Evolutionary conservation across 1,140 invertebrate genomes (phyloP).

Genomic region (Tetramorium alpestre): DNA sequence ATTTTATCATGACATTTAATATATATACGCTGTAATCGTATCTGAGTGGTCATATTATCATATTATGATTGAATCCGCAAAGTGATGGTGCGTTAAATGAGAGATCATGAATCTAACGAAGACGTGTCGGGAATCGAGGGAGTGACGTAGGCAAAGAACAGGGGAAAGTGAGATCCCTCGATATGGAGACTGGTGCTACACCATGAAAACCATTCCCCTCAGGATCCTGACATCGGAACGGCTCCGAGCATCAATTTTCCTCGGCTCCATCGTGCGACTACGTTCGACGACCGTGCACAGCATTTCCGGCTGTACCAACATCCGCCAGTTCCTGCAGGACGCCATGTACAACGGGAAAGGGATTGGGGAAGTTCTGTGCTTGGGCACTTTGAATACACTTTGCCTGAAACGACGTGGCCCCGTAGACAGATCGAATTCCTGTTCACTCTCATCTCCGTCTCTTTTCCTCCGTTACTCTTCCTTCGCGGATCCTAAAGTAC

Average conservation of each 20-base stretch:
- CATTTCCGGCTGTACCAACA: constrained; percentile 67
- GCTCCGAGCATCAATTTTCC: constrained; percentile 70
- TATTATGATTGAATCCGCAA: not conserved
- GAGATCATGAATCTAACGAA: constrained; percentile 28
- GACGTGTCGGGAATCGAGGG: not conserved
- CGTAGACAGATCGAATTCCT: constrained; percentile 65
- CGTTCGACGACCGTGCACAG: constrained; percentile 68
- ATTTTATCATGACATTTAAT: not conserved
- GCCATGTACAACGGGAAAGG: constrained; percentile 69
- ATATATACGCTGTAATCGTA: not conserved
- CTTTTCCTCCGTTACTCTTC: constrained; percentile 1
- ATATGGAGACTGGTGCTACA: constrained; percentile 1
- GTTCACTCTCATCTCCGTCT: constrained; percentile 10
- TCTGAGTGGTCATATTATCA: not conserved
- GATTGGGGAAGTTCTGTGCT: constrained; percentile 70
- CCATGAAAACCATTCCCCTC: constrained; percentile 33
- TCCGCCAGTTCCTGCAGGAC: constrained; percentile 62
- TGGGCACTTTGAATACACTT: constrained; percentile 73
- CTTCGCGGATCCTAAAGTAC: constrained; percentile 4
- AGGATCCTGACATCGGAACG: constrained; percentile 60
- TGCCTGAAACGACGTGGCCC: constrained; percentile 64
- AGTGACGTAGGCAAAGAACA: constrained; percentile 14
- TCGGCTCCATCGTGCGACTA: constrained; percentile 58
- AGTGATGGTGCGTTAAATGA: constrained; percentile 5
- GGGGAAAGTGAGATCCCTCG: constrained; percentile 22